phyloP scores from a whole-genome alignment of 2,113 vertebrate species.

The Sceloporus tristichus region DNA sequence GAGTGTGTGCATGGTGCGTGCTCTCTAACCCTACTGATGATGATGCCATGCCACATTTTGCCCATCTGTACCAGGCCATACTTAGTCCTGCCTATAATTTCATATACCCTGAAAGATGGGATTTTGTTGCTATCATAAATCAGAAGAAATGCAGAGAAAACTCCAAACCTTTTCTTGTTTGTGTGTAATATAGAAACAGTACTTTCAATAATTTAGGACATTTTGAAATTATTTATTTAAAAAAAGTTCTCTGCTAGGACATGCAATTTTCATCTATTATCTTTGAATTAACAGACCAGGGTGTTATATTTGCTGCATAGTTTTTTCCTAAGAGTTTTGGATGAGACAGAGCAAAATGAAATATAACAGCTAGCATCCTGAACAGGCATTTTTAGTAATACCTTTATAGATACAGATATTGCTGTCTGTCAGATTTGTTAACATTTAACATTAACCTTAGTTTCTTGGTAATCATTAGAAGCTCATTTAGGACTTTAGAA shows the following conservation, averaged over 20 bases:
- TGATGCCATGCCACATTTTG: too few species aligned
- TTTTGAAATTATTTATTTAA: constrained; percentile 50
- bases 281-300: constrained; percentile 53
- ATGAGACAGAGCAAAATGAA: constrained; percentile 19
- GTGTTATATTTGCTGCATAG: constrained; percentile 46
- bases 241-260: not conserved
- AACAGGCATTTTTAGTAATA: constrained; percentile 52
- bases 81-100: not conserved
- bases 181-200: constrained; percentile 25
- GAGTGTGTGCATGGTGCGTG: too few species aligned
- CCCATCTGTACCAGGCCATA: not conserved
- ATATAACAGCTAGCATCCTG: constrained; percentile 49
- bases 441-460: constrained; percentile 64
- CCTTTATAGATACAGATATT: constrained; percentile 50
- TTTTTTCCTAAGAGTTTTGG: constrained; percentile 63
- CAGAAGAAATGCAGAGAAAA: not conserved
- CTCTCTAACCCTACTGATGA: too few species aligned
- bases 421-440: constrained; percentile 59
- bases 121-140: too few species aligned
- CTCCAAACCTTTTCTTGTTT: not conserved
- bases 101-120: not conserved
- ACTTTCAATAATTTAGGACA: constrained; percentile 9
- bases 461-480: constrained; percentile 63
- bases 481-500: constrained; percentile 60
- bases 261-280: constrained; percentile 44